These are phyloP conservation scores for Lasiommata megera DNA, from an alignment of 2,888 invertebrate species.

Conservation along the genomic window DNA sequence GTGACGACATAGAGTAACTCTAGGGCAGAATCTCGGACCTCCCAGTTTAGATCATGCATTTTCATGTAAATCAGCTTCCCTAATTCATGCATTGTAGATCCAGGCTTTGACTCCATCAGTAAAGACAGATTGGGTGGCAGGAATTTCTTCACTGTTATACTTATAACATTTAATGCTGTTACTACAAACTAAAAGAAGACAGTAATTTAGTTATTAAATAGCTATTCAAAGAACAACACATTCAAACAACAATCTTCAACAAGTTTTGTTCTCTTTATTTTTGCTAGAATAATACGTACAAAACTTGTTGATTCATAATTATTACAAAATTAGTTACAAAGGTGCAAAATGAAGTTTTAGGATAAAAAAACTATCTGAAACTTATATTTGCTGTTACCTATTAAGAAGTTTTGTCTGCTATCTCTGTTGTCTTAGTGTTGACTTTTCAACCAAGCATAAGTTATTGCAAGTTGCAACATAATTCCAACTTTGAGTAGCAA, in stretches of 20 bases:
- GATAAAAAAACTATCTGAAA: too few relatives aligned
- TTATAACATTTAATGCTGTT: slow-evolving; percentile 85
- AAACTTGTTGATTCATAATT: too few relatives aligned
- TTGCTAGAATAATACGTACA: neutral
- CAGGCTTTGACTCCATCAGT: slow-evolving; percentile 84
- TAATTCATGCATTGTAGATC: slow-evolving; percentile 83
- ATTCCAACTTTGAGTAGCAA: too few relatives aligned
- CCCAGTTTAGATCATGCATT: slow-evolving; percentile 88
- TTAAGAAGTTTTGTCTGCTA: too few relatives aligned
- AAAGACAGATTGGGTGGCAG: slow-evolving; percentile 89
- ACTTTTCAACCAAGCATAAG: too few relatives aligned
- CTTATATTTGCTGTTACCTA: neutral
- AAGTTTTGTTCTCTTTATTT: too few relatives aligned
- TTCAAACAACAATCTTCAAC: too few relatives aligned
- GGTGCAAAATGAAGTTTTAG: too few relatives aligned
- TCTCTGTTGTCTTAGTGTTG: too few relatives aligned
- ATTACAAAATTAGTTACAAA: too few relatives aligned
- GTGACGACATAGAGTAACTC: slow-evolving; percentile 87
- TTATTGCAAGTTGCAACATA: too few relatives aligned
- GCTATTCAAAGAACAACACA: neutral
- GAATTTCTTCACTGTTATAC: slow-evolving; percentile 87
- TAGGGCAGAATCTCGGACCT: slow-evolving; percentile 88
- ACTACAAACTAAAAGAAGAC: slow-evolving; percentile 83
- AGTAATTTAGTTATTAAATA: neutral
- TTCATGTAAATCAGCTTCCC: slow-evolving; percentile 85